Evolutionary conservation across 1,140 invertebrate genomes (phyloP), one percentile per base, ranked within the genome.

Genomic region (Cherax destructor): DNA sequence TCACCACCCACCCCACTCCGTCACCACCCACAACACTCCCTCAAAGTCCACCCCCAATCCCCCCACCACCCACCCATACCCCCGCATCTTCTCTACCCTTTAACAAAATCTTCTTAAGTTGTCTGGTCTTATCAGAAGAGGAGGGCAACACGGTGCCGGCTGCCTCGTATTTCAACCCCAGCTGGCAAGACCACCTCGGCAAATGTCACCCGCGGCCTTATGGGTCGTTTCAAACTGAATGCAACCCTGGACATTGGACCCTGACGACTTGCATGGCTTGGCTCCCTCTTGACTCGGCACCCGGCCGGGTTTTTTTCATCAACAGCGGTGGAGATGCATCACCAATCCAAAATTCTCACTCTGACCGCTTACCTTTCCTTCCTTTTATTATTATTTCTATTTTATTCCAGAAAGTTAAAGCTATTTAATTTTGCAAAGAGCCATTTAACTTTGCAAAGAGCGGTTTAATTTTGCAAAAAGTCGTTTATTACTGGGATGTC

Each of bases 101-200:
- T 30, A 18, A 86, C 69, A 76, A 86, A 86, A 86, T 86, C 84
- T 74, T 86, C 84, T 86, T 86, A 78, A 86, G 85, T 78, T 86
- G 85, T 86, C 85, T 6, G 56, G 3, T 77, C 72, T 86, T 86
- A 86, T 86, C 85, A 59, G 74, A 59, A 77, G 74, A 59, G 7
- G 74, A 52, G 85, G 56, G 52, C 50, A 86, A 86, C 74, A 86
- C 30, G 56, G 41, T 30, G 76, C 50, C 85, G 74, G n/a, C 49
- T 77, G 85, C 11, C 49, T 86, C 56, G 85, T 86, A 86, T 56
- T 86, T 86, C 85, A 86, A 61, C 50, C 47, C 74, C 69, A 21
- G 18, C 69, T n/a, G 18, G n/a, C 69, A 13, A 3, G 61, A 30
- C 69, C 69, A 74, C 69, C 69, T 6, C n/a, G 61, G 11, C 21